These are phyloP conservation scores for Rhea americana DNA, from an alignment of 2,113 vertebrate species.

Conservation along the genomic window DNA sequence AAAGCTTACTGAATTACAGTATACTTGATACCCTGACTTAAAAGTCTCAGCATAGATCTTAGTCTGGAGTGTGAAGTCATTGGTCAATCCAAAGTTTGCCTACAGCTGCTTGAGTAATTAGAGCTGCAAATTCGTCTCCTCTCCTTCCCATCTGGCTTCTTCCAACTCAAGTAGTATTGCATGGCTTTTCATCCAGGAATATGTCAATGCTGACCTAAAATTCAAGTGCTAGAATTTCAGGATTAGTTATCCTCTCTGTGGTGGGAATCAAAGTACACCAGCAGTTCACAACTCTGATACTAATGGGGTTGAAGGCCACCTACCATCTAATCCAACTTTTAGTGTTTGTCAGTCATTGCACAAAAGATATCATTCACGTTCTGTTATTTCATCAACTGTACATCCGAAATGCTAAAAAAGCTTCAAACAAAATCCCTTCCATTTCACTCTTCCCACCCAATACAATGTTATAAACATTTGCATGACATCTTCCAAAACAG, in stretches of 20 bases:
- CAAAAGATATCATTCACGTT: constrained; percentile 37
- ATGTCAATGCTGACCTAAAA: constrained; percentile 39
- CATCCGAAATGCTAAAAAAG: constrained; percentile 48
- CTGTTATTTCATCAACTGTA: constrained; percentile 41
- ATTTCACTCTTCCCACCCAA: constrained; percentile 34
- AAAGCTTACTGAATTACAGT: constrained; percentile 11
- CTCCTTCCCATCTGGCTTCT: constrained; percentile 49
- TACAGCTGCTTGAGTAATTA: neutral
- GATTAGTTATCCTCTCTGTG: constrained; percentile 6
- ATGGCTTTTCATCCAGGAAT: constrained; percentile 68
- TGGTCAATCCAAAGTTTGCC: neutral
- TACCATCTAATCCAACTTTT: neutral
- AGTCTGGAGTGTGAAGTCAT: neutral
- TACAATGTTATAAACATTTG: constrained; percentile 10
- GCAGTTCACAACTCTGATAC: constrained; percentile 14
- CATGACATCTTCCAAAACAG: constrained; percentile 1
- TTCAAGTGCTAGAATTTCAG: constrained; percentile 36
- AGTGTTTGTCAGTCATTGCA: constrained; percentile 54
- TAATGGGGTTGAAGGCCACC: constrained; percentile 36
- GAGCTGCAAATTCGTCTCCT: constrained; percentile 17
- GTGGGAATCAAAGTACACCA: constrained; percentile 13
- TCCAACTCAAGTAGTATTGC: constrained; percentile 64
- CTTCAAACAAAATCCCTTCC: constrained; percentile 50
- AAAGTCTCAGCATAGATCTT: neutral
- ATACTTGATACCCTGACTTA: neutral